These are phyloP conservation scores for Trichomalopsis sarcophagae DNA, from an alignment of 1,140 invertebrate species.

Conservation along the genomic window DNA sequence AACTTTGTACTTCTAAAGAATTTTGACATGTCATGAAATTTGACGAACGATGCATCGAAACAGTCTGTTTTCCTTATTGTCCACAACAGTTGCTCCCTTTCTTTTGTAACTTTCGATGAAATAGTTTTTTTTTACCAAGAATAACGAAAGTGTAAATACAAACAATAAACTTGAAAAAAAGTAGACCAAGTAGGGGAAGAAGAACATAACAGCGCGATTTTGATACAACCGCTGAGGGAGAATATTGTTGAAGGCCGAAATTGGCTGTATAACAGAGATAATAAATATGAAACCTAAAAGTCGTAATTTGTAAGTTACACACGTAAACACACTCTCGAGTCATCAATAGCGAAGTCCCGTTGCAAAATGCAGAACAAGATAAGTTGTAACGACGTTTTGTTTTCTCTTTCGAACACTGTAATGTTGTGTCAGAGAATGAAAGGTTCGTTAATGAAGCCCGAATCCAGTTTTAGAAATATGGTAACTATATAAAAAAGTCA, in stretches of 20 bases:
- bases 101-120: not conserved
- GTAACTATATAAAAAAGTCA: conserved; percentile 20
- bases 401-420: not conserved
- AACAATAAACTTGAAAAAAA: not conserved
- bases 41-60: not conserved
- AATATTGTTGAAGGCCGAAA: conserved; percentile 8
- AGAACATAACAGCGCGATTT: not conserved
- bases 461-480: not conserved
- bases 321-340: too few species aligned
- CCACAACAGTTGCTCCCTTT: not conserved
- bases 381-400: not conserved
- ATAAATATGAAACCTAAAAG: not conserved
- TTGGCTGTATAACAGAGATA: not conserved
- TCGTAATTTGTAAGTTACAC: too few species aligned
- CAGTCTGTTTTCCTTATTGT: not conserved
- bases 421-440: not conserved
- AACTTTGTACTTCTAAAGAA: not conserved
- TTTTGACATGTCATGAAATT: not conserved
- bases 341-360: not conserved
- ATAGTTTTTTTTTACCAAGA: not conserved
- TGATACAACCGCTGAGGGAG: not conserved
- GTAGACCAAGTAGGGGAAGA: not conserved
- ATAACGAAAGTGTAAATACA: not conserved
- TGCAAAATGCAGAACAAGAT: not conserved
- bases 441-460: not conserved